Evolutionary conservation across 2,888 invertebrate genomes (phyloP).

Genomic region (Cerastis leucographa): DNA sequence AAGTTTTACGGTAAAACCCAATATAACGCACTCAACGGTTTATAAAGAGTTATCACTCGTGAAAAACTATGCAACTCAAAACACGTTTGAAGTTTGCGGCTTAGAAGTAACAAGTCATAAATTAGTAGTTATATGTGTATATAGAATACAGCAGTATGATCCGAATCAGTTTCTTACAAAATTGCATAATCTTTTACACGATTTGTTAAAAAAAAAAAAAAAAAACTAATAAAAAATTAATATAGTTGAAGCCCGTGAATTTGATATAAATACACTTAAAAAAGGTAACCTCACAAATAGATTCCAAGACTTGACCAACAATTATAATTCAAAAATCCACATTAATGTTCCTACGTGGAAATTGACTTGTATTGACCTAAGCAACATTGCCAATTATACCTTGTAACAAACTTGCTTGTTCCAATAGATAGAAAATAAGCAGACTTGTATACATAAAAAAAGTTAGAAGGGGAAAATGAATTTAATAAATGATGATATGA

Average conservation of each 20-base stretch:
- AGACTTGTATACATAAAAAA: no score
- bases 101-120: background rate
- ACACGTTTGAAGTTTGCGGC: constrained; percentile 32
- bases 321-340: constrained; percentile 14
- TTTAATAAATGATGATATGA: no score
- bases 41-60: constrained; percentile 14
- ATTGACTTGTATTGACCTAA: background rate
- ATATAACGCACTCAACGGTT: no score
- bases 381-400: constrained; percentile 23
- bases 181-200: background rate
- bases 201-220: background rate
- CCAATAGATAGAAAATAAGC: no score
- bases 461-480: no score
- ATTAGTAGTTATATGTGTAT: no score
- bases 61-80: constrained; percentile 20
- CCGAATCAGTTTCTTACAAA: no score
- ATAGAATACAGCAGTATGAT: no score
- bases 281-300: background rate
- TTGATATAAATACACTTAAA: no score
- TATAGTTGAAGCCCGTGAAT: constrained; percentile 15
- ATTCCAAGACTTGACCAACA: background rate
- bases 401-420: no score
- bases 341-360: constrained; percentile 10
- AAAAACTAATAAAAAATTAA: constrained; percentile 5
- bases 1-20: no score